A percentile compares a stretch with the other conserved stretches of the same genome.
Conservation (phyloP, 2,113 vertebrate genomes). For the Anhinga anhinga region DNA sequence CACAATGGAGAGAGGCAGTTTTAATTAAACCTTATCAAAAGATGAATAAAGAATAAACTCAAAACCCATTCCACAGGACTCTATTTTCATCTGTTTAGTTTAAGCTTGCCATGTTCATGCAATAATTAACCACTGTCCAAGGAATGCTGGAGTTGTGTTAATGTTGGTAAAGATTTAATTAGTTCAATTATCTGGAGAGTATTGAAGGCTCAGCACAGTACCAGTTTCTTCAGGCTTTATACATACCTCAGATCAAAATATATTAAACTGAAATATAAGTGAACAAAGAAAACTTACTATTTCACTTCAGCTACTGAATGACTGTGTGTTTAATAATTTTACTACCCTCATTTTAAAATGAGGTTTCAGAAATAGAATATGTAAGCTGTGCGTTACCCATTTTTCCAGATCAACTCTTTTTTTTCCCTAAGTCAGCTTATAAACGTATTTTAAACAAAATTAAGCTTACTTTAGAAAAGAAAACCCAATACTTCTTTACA, state of each 20-base stretch:
- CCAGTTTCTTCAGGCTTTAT: conserved; percentile 76
- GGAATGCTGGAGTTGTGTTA: conserved; percentile 79
- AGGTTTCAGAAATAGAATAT: conserved; percentile 36
- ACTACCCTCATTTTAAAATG: conserved; percentile 39
- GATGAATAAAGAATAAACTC: conserved; percentile 91
- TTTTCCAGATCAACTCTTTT: conserved; percentile 1
- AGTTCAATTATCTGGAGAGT: conserved; percentile 84
- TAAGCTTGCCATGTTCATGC: conserved; percentile 78
- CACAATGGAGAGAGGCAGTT: conserved; percentile 90
- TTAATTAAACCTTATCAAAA: conserved; percentile 98
- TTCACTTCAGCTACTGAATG: conserved; percentile 53
- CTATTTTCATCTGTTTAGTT: conserved; percentile 87
- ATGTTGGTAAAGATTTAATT: conserved; percentile 88
- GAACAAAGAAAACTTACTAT: conserved; percentile 66
- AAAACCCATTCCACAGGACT: conserved; percentile 81
- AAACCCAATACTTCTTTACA: conserved; percentile 4
- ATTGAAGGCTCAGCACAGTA: conserved; percentile 72
- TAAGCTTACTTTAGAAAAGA: conserved; percentile 42
- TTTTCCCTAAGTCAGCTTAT: neutral
- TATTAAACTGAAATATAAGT: conserved; percentile 63
- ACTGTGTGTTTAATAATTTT: conserved; percentile 61
- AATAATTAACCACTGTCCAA: conserved; percentile 83
- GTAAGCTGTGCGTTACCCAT: neutral
- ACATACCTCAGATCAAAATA: conserved; percentile 76
- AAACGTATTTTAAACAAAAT: conserved; percentile 51